phyloP scores from a whole-genome alignment of 2,888 invertebrate species.

The Strigamia transsilvanica region DNA sequence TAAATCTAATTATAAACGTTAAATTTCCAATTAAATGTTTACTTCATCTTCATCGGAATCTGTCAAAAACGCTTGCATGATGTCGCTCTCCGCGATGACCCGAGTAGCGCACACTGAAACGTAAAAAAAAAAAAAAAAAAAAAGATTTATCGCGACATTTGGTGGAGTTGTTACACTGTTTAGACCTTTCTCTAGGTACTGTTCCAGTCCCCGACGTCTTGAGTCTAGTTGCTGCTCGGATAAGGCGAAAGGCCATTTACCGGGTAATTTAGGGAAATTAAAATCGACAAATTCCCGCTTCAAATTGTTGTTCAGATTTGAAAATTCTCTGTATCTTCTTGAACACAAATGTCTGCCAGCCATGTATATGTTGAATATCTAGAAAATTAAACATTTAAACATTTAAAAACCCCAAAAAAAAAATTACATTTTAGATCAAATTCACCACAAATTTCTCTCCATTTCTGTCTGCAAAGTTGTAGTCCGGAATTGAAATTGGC shows the following conservation, averaged over 20 bases:
- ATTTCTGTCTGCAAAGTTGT: slow-evolving; percentile 84
- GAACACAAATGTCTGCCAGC: slow-evolving; percentile 97
- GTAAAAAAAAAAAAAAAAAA: slow-evolving; percentile 5
- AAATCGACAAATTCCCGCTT: slow-evolving; percentile 95
- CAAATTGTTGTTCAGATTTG: slow-evolving; percentile 83
- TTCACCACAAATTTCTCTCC: slow-evolving; percentile 88
- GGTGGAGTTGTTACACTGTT: background rate
- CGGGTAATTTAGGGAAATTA: slow-evolving; percentile 95
- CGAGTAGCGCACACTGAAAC: slow-evolving; percentile 88
- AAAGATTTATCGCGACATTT: background rate
- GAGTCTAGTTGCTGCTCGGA: slow-evolving; percentile 97
- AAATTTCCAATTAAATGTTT: slow-evolving; percentile 34
- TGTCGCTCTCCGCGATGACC: slow-evolving; percentile 96
- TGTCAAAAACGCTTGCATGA: slow-evolving; percentile 96
- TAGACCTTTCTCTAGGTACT: slow-evolving; percentile 88
- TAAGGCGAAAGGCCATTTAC: slow-evolving; percentile 97
- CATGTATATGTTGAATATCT: slow-evolving; percentile 96
- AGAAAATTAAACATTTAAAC: slow-evolving; percentile 57
- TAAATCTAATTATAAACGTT: background rate
- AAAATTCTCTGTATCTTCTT: slow-evolving; percentile 93
- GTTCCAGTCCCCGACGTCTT: slow-evolving; percentile 91
- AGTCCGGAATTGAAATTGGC: slow-evolving; percentile 88
- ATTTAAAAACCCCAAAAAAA: background rate
- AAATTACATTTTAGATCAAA: slow-evolving; percentile 48
- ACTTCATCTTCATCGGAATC: slow-evolving; percentile 73